Conservation (phyloP, 1,140 invertebrate genomes). For the fruit fly (Drosophila melanogaster) region DNA sequence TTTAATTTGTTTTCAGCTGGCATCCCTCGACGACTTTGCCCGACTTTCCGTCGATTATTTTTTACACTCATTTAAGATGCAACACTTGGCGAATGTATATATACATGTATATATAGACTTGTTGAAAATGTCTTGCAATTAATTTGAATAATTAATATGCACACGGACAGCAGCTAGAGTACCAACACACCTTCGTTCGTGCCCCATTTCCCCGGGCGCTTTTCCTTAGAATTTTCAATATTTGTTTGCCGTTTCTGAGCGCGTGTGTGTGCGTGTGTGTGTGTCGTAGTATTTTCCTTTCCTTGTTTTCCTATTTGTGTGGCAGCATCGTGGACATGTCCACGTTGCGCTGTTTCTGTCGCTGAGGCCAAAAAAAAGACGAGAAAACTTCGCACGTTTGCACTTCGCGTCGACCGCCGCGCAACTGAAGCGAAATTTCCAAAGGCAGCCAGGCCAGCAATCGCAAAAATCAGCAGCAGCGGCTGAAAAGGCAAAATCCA, state of each 20-base stretch:
- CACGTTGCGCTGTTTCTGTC: slow-evolving; percentile 55
- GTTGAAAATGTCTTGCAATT: slow-evolving; percentile 66
- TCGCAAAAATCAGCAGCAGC: slow-evolving; percentile 37
- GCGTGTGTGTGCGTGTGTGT: slow-evolving; percentile 20
- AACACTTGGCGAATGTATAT: slow-evolving; percentile 38
- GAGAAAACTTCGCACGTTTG: slow-evolving; percentile 72
- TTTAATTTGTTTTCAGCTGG: slow-evolving; percentile 37
- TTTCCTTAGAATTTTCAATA: slow-evolving; percentile 68
- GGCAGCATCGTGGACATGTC: slow-evolving; percentile 60
- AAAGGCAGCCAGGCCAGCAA: slow-evolving; percentile 41
- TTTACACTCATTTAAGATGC: slow-evolving; percentile 47
- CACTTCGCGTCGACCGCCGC: slow-evolving; percentile 68
- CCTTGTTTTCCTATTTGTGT: slow-evolving; percentile 39
- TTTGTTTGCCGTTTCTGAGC: slow-evolving; percentile 17
- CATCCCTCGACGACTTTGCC: slow-evolving; percentile 32
- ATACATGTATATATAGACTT: slow-evolving; percentile 35
- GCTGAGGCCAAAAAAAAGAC: slow-evolving; percentile 15
- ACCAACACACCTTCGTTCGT: slow-evolving; percentile 71
- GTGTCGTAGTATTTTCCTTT: slow-evolving; percentile 30
- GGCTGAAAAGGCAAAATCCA: slow-evolving; percentile 25
- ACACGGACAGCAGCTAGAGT: slow-evolving; percentile 39
- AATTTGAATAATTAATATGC: slow-evolving; percentile 81
- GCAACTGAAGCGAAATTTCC: slow-evolving; percentile 60
- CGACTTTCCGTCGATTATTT: slow-evolving; percentile 36
- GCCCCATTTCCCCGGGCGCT: slow-evolving; percentile 63